phyloP scores from a whole-genome alignment of 1,140 invertebrate species.

The Laodelphax striatellus region DNA sequence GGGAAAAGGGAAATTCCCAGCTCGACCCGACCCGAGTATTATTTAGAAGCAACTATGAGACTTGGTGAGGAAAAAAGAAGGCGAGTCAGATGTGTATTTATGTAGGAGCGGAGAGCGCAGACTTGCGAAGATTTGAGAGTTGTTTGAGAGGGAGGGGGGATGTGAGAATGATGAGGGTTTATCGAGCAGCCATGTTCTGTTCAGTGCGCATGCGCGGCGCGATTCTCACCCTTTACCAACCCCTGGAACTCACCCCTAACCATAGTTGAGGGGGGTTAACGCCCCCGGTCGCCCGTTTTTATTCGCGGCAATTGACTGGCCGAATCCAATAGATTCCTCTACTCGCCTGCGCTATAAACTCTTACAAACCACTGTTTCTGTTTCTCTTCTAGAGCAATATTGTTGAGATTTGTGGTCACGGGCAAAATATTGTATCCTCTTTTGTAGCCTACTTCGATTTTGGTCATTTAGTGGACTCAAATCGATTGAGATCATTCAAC shows the following conservation, averaged over 20 bases:
- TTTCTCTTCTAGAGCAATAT: too few relatives aligned
- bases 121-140: not conserved
- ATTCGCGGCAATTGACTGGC: constrained; percentile 17
- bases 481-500: too few relatives aligned
- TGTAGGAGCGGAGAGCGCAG: too few relatives aligned
- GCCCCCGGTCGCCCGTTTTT: constrained; percentile 11
- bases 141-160: not conserved
- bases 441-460: too few relatives aligned
- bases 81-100: not conserved
- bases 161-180: not conserved
- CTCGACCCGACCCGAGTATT: too few relatives aligned
- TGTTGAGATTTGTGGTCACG: too few relatives aligned
- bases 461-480: too few relatives aligned
- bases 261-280: not conserved
- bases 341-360: not conserved
- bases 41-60: too few relatives aligned
- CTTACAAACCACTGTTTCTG: too few relatives aligned
- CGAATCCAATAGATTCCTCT: not conserved
- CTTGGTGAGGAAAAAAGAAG: not conserved
- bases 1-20: too few relatives aligned
- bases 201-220: not conserved
- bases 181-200: constrained; percentile 7
- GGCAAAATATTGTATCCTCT: too few relatives aligned
- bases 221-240: constrained; percentile 5
- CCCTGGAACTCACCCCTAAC: constrained; percentile 8